Evolutionary conservation across 2,888 invertebrate species (phyloP).

Genomic region (Heteromurus nitidus): DNA sequence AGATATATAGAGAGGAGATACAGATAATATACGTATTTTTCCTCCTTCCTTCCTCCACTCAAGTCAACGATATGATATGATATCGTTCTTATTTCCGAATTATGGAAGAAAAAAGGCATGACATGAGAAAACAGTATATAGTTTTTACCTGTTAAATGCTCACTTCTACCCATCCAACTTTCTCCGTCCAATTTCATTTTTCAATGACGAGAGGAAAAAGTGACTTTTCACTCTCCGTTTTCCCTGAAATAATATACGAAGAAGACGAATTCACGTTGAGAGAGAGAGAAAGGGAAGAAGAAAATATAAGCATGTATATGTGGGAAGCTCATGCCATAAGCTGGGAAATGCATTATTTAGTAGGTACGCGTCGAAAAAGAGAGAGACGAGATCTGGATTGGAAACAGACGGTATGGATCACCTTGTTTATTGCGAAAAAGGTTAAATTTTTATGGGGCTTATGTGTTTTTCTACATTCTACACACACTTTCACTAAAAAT

Average conservation of each 20-base stretch:
- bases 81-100: constrained; percentile 55
- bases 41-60: constrained; percentile 3
- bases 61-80: no score
- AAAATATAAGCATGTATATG: no score
- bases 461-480: neutral
- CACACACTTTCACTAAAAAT: no score
- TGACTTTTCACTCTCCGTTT: constrained; percentile 49
- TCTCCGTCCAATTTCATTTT: no score
- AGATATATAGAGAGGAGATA: no score
- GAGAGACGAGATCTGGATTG: constrained; percentile 20
- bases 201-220: constrained; percentile 52
- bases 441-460: neutral
- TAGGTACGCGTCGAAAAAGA: constrained; percentile 2
- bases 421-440: constrained; percentile 42
- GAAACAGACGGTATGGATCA: constrained; percentile 50
- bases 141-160: constrained; percentile 54
- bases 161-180: no score
- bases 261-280: no score
- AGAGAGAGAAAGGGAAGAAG: no score
- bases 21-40: neutral
- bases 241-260: no score
- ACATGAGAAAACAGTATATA: no score
- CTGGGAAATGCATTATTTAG: constrained; percentile 34
- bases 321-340: neutral
- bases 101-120: constrained; percentile 24